phyloP scores from a whole-genome alignment of 1,140 invertebrate genomes.

The Galleria mellonella region DNA sequence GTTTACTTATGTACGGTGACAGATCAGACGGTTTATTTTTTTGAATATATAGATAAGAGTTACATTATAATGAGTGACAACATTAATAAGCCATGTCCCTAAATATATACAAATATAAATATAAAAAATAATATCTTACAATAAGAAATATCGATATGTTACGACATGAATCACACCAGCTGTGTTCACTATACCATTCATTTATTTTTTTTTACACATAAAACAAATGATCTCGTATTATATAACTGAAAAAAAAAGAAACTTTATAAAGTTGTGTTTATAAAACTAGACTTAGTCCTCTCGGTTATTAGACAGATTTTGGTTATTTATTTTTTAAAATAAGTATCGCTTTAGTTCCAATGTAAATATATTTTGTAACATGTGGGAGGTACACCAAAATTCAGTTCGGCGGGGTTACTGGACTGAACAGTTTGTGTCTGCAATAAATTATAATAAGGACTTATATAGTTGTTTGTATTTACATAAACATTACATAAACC shows the following conservation, averaged over 20 bases:
- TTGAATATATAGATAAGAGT: too few species aligned
- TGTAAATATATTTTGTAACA: conserved; percentile 50
- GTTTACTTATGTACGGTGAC: too few species aligned
- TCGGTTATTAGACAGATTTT: conserved; percentile 55
- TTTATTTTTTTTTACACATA: conserved; percentile 54
- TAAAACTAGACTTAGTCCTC: conserved; percentile 21
- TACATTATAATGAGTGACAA: too few species aligned
- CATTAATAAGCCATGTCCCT: too few species aligned
- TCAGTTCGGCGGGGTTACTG: conserved; percentile 59
- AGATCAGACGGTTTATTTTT: too few species aligned
- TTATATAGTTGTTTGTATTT: conserved; percentile 4
- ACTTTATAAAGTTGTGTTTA: conserved; percentile 15
- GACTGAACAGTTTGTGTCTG: conserved; percentile 64
- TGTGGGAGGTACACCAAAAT: conserved; percentile 53
- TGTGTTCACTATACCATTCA: conserved; percentile 51
- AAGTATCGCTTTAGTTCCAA: conserved; percentile 31
- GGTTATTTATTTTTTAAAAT: conserved; percentile 64
- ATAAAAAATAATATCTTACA: too few species aligned
- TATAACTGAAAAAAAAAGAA: conserved; percentile 19
- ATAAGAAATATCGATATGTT: conserved; percentile 10
- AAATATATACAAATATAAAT: too few species aligned
- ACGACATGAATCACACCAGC: conserved; percentile 59
- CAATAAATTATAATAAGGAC: conserved; percentile 64
- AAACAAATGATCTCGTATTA: conserved; percentile 70
- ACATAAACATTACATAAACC: too few species aligned